Evolutionary conservation across 2,888 invertebrate genomes (phyloP).

Genomic region (Papilio gigon): DNA sequence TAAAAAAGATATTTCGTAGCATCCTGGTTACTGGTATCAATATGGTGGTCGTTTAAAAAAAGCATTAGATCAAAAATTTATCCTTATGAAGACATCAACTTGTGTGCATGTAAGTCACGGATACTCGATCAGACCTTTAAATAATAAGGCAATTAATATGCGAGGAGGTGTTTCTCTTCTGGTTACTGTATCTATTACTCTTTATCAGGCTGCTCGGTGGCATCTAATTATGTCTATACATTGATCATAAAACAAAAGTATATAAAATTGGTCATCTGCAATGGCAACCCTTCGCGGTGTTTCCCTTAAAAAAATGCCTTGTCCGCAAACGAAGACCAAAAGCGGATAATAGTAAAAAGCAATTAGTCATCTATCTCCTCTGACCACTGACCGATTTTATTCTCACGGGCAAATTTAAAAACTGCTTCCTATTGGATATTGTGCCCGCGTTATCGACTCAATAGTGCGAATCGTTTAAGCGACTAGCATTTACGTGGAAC

Average conservation of each 20-base stretch:
- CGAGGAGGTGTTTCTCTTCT: constrained; percentile 53
- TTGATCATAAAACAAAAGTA: constrained; percentile 27
- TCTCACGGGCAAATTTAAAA: too few relatives aligned
- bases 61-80: background rate
- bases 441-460: too few relatives aligned
- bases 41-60: background rate
- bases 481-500: too few relatives aligned
- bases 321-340: too few relatives aligned
- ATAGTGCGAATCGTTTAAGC: too few relatives aligned
- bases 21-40: background rate
- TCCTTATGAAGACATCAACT: constrained; percentile 2
- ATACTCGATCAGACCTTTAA: constrained; percentile 43
- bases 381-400: too few relatives aligned
- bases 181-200: constrained; percentile 45
- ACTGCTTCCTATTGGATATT: too few relatives aligned
- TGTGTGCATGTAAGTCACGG: constrained; percentile 21
- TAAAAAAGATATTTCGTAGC: background rate
- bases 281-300: too few relatives aligned
- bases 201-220: constrained; percentile 41
- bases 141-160: constrained; percentile 67
- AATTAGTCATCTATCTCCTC: too few relatives aligned
- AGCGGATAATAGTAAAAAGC: too few relatives aligned
- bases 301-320: too few relatives aligned
- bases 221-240: constrained; percentile 41
- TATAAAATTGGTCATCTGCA: constrained; percentile 19